Base-by-base conservation (phyloP, 2,797 vertebrate species). In the Cygnus olor region DNA sequence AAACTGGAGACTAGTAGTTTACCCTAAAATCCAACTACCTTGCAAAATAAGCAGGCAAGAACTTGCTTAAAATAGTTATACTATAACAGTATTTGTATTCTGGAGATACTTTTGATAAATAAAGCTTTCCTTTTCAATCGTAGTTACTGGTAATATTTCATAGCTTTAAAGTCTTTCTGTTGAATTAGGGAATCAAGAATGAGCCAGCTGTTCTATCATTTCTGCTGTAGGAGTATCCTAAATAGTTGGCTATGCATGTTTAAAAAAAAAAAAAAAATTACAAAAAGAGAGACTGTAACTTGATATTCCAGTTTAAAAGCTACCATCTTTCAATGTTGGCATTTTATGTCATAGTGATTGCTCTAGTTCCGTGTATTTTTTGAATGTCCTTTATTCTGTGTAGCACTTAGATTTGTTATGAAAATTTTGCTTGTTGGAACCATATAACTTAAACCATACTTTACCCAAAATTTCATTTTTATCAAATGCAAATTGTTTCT, bases 21-120 rank as follows among this genome's bases (percentile, higher is more conserved):
- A 85, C 90, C 71, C 49, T 80, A 38, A 90, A 95, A 87, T 94
- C 57, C 56, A 91, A 63, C 78, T 77, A 49, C 20, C 34, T 85
- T 72, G 61, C 71, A 80, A 83, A 90, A 85, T 76, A 79, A 8
- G 36, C 49, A 56, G 54, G 34, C 57, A 79, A 47, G 32, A 89
- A 66, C 38, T 74, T 65, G 42, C 54, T 58, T 82, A 49, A 93
- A 80, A 36, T 49, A n/a, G 6, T 61, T 82, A 40, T 83, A 20
- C 42, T 89, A 3, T 79, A 70, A 81, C 15, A 60, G 17, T 74
- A 38, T 80, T 80, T 87, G 90, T 90, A 56, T 79, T 94, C 54
- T 72, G 61, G 78, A 56, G 15, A 20, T 80, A 79, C 30, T 73
- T 69, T 40, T 65, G 44, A 42, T 90, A 80, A 87, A 63, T 63